Percentiles rank a stretch among this genome's conserved stretches.
phyloP scores from a whole-genome alignment of 1,140 invertebrate genomes.

The Drosophila pseudoananassae region DNA sequence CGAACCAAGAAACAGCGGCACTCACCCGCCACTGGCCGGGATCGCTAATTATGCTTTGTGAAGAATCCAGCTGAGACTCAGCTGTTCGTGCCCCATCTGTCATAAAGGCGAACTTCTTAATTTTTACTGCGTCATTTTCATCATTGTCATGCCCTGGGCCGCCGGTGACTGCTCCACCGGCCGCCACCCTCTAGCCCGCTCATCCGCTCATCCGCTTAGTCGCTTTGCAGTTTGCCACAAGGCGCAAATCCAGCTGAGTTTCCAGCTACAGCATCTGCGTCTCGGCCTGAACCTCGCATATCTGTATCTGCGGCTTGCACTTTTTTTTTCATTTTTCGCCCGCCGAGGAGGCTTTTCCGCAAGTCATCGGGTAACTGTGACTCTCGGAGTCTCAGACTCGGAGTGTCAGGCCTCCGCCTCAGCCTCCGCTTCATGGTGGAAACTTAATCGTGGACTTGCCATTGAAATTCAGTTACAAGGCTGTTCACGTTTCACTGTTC shows the following conservation, averaged over 20 bases:
- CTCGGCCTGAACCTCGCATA: slow-evolving; percentile 36
- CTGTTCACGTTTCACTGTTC: slow-evolving; percentile 70
- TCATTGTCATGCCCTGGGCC: slow-evolving; percentile 77
- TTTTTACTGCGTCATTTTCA: slow-evolving; percentile 84
- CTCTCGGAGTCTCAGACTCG: slow-evolving; percentile 41
- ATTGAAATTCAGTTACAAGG: slow-evolving; percentile 84
- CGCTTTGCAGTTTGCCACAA: slow-evolving; percentile 59
- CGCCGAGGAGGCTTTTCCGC: slow-evolving; percentile 67
- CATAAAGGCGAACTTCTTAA: slow-evolving; percentile 84
- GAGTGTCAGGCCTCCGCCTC: slow-evolving; percentile 8
- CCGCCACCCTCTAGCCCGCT: slow-evolving; percentile 18
- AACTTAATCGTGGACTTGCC: slow-evolving; percentile 82
- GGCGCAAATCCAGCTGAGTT: slow-evolving; percentile 46
- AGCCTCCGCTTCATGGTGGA: slow-evolving; percentile 55
- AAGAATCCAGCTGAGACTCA: slow-evolving; percentile 58
- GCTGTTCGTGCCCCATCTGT: slow-evolving; percentile 83
- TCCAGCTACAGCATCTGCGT: slow-evolving; percentile 61
- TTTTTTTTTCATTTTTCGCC: slow-evolving; percentile 45
- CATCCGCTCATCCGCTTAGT: slow-evolving; percentile 12
- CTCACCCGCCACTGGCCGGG: slow-evolving; percentile 46
- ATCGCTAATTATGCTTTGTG: slow-evolving; percentile 78
- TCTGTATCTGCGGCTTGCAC: slow-evolving; percentile 63
- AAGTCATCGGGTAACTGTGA: slow-evolving; percentile 83
- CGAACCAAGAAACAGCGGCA: slow-evolving; percentile 18
- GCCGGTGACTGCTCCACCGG: slow-evolving; percentile 36